Evolutionary conservation across 2,888 invertebrate genomes (phyloP), one percentile per base, ranked within the genome.

Genomic region (Eilema depressum): DNA sequence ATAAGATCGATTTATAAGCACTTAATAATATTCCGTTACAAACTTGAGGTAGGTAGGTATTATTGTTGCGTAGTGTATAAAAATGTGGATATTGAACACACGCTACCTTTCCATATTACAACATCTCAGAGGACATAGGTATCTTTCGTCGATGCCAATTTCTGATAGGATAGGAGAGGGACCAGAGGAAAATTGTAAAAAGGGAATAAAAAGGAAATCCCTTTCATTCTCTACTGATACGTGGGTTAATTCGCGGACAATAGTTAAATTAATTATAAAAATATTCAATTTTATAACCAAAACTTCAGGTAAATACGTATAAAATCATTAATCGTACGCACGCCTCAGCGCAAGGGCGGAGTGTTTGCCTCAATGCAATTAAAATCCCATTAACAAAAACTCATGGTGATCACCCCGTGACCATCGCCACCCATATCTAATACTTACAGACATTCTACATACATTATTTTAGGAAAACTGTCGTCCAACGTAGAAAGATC

Each of bases 401-500:
- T 81, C 83, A 84, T 85, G 85, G 86, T 84, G 88, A 81, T 84
- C 85, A 88, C 87, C 82, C 88, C 93, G 91, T 93, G 90, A 94
- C 95, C 86, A 94, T 92, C 94, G 80, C 86, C 86, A 84, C 85
- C 84, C 89, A 90, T 86, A 93, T 94, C 92, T 93, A 89, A 92
- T 86, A 82, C 83, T 82, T 76, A 86, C 85, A 83, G 83, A 86
- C 84, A 86, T 88, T 85, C 86, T 81, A 84, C 85, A 88, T 87
- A 85, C 83, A 83, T 85, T 83, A 86, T 81, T 88, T 85, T 82
- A 82, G 73, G 73, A 76, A 81, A 80, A 72, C 68, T 73, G 73
- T 78, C 75, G 73, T 47, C 86, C 80, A 81, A 28, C 63, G 60
- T 76, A 77, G 5, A 14, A 60, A 69, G 84, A 83, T 65, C 80